phyloP scores from a whole-genome alignment of 2,888 invertebrate species.

The Eupeodes luniger region DNA sequence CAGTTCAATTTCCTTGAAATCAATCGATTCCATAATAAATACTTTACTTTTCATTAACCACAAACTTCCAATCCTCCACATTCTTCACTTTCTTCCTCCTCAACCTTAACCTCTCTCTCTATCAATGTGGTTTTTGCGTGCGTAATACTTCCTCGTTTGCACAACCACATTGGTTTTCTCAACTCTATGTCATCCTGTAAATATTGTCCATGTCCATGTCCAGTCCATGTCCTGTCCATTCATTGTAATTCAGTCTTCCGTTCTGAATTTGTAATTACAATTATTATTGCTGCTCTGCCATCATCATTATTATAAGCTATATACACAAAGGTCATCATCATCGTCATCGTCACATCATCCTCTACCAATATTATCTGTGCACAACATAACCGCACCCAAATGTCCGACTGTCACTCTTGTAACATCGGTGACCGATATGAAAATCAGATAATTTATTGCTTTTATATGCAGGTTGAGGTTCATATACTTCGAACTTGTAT shows the following conservation, averaged over 20 bases:
- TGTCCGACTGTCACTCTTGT: constrained; percentile 34
- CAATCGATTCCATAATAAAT: constrained; percentile 16
- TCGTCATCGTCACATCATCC: not conserved
- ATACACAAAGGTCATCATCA: constrained; percentile 19
- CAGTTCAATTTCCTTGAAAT: constrained; percentile 9
- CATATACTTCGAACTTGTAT: not conserved
- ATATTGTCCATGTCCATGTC: constrained; percentile 34
- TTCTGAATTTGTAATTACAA: constrained; percentile 71
- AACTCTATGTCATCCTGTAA: constrained; percentile 57
- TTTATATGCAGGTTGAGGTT: constrained; percentile 3
- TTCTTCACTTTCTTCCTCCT: no score
- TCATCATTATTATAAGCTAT: not conserved
- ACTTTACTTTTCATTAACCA: constrained; percentile 18
- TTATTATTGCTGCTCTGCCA: constrained; percentile 54
- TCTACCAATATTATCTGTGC: not conserved
- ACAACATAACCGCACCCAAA: not conserved
- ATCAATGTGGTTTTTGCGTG: constrained; percentile 33
- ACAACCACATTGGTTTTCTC: constrained; percentile 41
- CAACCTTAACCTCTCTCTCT: no score
- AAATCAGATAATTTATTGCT: constrained; percentile 70
- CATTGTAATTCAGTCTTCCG: constrained; percentile 39
- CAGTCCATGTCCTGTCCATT: constrained; percentile 8
- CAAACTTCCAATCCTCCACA: constrained; percentile 6
- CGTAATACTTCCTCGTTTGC: constrained; percentile 8
- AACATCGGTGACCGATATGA: constrained; percentile 59